A percentile compares a stretch with the other conserved stretches of the same genome.
Conservation (phyloP, 2,888 invertebrate species). For the Liodrosophila aerea region DNA sequence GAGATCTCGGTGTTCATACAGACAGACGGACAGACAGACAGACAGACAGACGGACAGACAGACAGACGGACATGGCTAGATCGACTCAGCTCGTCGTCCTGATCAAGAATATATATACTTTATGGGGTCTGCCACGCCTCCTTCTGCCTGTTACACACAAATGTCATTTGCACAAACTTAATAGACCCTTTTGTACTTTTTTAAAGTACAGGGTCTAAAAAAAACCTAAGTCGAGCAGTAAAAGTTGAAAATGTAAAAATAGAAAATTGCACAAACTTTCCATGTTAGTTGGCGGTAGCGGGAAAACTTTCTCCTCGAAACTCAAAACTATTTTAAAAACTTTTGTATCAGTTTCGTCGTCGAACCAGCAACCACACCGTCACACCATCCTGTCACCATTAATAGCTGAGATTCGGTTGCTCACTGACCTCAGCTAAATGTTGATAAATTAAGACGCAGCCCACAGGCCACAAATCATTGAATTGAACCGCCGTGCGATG, state of each 20-base stretch:
- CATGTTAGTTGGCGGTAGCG: slow-evolving; percentile 63
- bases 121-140: too few relatives aligned
- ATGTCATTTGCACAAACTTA: too few relatives aligned
- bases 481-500: slow-evolving; percentile 66
- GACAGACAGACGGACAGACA: too few relatives aligned
- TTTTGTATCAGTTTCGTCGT: slow-evolving; percentile 23
- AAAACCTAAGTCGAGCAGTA: neutral
- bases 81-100: too few relatives aligned
- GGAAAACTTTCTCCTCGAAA: slow-evolving; percentile 45
- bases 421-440: slow-evolving; percentile 51
- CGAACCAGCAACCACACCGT: slow-evolving; percentile 1
- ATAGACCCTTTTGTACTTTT: too few relatives aligned
- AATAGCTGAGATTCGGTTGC: slow-evolving; percentile 57
- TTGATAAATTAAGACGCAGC: slow-evolving; percentile 72
- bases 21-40: too few relatives aligned
- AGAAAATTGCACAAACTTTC: slow-evolving; percentile 43
- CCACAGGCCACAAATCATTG: slow-evolving; percentile 69
- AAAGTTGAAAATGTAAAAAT: slow-evolving; percentile 26
- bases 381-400: slow-evolving; percentile 11
- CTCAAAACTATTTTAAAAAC: slow-evolving; percentile 57
- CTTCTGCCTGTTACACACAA: too few relatives aligned
- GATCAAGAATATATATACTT: too few relatives aligned
- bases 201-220: too few relatives aligned
- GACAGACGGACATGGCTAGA: too few relatives aligned
- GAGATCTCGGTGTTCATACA: too few relatives aligned